A percentile compares a stretch with the other conserved stretches of the same genome.
These are phyloP conservation scores for Salvelinus namaycush DNA, from an alignment of 2,113 vertebrate species.

Conservation along the genomic window DNA sequence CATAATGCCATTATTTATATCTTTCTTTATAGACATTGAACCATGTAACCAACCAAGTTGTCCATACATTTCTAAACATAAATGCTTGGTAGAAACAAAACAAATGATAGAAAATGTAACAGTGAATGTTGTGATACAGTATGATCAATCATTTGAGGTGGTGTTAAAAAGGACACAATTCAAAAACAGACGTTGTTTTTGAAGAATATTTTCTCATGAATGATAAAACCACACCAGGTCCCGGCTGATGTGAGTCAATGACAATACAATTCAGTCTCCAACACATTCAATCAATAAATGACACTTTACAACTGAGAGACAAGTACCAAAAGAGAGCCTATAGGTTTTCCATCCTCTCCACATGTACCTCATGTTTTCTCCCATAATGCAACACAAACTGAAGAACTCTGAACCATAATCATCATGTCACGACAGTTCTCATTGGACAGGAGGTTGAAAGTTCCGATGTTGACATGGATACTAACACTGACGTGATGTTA, in stretches of 20 bases:
- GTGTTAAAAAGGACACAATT: slow-evolving; percentile 47
- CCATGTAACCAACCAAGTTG: slow-evolving; percentile 65
- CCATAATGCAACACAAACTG: slow-evolving; percentile 85
- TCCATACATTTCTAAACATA: slow-evolving; percentile 63
- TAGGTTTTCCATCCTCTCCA: slow-evolving; percentile 61
- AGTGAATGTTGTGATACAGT: slow-evolving; percentile 73
- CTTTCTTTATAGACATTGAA: slow-evolving; percentile 66
- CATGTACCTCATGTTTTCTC: slow-evolving; percentile 55
- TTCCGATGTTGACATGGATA: slow-evolving; percentile 74
- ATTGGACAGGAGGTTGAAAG: slow-evolving; percentile 59
- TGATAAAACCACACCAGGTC: slow-evolving; percentile 86
- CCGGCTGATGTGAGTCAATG: slow-evolving; percentile 89
- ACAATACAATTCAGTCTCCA: slow-evolving; percentile 74
- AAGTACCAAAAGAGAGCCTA: not conserved
- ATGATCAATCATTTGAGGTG: slow-evolving; percentile 77
- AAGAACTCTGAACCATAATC: slow-evolving; percentile 76
- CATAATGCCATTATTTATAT: slow-evolving; percentile 46
- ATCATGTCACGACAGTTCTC: slow-evolving; percentile 86
- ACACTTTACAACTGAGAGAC: slow-evolving; percentile 69
- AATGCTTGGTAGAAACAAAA: slow-evolving; percentile 75
- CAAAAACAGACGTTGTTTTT: slow-evolving; percentile 61
- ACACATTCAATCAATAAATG: slow-evolving; percentile 57
- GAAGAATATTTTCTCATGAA: slow-evolving; percentile 72
- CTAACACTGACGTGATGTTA: slow-evolving; percentile 87
- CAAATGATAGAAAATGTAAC: slow-evolving; percentile 75